Evolutionary conservation across 2,888 invertebrate genomes (phyloP), one percentile per base, ranked within the genome.

Genomic region (Erebia epiphron): DNA sequence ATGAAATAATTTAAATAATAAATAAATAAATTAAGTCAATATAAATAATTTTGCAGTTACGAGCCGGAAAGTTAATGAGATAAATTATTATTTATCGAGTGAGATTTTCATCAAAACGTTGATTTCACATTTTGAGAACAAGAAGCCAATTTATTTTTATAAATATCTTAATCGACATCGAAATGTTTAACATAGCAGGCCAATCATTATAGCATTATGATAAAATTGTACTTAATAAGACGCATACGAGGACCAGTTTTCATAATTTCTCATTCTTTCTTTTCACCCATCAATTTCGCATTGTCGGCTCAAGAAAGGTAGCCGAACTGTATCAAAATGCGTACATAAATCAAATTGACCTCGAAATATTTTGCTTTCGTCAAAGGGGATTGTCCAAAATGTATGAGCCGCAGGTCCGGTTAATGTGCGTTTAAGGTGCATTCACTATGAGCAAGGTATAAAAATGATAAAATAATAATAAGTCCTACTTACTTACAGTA

Each of bases 321-420:
- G 80, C 82, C 82, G 84, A 91, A 89, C 85, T 90, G 89, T 91
- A 92, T 88, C 92, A 91, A 91, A 91, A 67, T 67, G 84, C 79
- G 83, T 83, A 84, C 80, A 91, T 91, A 90, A 91, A 91, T 92
- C 90, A 92, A 88, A 90, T 83, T 89, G 90, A 89, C 91, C 91
- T 84, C 83, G 79, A 87, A 86, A 83, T 75, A 75, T 80, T 81
- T 83, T 79, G 87, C 91, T 90, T 86, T 90, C 89, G 88, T 90
- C 90, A 87, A 89, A 90, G 46, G 46, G 13, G 46, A 46, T 2
- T 46, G 46, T 10, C 46, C 46, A 46, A 46, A 46, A 46, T 46
- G 13, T 46, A 46, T 46, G 13, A 3, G 3, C 10, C 43, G 11
- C 11, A 11, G 43, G 43, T 11, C 43, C 43, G 43, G 10, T 43